These are phyloP conservation scores for Amorpha juglandis DNA, from an alignment of 2,888 invertebrate genomes.

Conservation along the genomic window DNA sequence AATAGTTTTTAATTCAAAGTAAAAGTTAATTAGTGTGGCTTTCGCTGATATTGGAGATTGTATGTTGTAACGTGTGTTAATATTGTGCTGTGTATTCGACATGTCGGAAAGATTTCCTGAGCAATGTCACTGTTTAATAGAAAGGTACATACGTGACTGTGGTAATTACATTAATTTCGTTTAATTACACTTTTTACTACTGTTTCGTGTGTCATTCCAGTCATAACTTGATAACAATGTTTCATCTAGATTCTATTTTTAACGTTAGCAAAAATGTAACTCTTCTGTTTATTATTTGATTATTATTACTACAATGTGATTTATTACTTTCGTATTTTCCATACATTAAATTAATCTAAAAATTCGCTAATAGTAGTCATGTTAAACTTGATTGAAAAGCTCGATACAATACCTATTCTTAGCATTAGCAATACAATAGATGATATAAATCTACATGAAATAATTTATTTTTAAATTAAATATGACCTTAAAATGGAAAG, in stretches of 20 bases:
- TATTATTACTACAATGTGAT: no score
- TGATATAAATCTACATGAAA: background rate
- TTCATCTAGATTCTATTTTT: no score
- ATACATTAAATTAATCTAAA: background rate
- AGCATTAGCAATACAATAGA: background rate
- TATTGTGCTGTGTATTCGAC: conserved; percentile 42
- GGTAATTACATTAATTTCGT: no score
- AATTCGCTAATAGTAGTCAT: background rate
- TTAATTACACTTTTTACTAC: background rate
- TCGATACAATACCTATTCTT: background rate
- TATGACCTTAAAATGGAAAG: background rate
- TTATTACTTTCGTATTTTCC: no score
- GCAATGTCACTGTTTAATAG: conserved; percentile 54
- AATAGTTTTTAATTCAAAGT: background rate
- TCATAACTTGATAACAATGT: background rate
- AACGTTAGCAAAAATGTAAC: no score
- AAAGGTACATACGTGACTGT: conserved; percentile 50
- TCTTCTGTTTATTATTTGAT: no score
- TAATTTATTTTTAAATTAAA: background rate
- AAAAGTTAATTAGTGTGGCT: conserved; percentile 1
- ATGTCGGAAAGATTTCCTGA: conserved; percentile 60
- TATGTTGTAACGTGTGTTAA: conserved; percentile 26
- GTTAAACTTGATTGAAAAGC: background rate
- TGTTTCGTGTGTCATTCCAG: background rate
- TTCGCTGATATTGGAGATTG: background rate